A percentile compares a stretch with the other conserved stretches of the same genome.
Conservation (phyloP, 2,797 vertebrate species). For the Sebastes minor region DNA sequence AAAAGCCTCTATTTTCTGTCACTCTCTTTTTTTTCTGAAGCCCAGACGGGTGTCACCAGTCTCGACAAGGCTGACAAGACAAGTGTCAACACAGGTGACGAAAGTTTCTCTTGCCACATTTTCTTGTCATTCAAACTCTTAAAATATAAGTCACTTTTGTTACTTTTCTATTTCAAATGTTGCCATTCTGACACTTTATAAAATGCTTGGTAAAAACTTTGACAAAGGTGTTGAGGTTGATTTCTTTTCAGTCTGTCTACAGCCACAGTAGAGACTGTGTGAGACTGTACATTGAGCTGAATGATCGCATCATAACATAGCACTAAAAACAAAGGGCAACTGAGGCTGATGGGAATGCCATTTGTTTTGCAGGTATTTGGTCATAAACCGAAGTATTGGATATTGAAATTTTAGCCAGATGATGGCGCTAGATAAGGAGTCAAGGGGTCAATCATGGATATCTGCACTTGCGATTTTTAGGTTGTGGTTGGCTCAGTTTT, state of each 20-base stretch:
- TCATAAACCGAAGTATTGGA: neutral
- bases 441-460: neutral
- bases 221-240: neutral
- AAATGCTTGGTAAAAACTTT: neutral
- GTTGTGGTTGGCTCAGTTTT: no score
- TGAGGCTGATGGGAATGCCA: neutral
- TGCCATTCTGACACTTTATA: neutral
- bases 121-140: conserved; percentile 21
- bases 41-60: conserved; percentile 1
- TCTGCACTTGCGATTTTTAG: neutral
- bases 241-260: neutral
- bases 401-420: neutral
- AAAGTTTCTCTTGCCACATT: conserved; percentile 15
- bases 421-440: neutral
- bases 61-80: conserved; percentile 16
- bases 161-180: neutral
- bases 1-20: conserved; percentile 5
- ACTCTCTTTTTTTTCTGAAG: neutral
- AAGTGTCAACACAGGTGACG: conserved; percentile 10
- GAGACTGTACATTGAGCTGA: neutral
- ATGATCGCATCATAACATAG: neutral
- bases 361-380: neutral
- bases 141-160: neutral
- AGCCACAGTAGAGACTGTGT: neutral
- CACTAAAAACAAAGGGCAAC: neutral